phyloP scores from a whole-genome alignment of 1,140 invertebrate species.

The Grapholita molesta region DNA sequence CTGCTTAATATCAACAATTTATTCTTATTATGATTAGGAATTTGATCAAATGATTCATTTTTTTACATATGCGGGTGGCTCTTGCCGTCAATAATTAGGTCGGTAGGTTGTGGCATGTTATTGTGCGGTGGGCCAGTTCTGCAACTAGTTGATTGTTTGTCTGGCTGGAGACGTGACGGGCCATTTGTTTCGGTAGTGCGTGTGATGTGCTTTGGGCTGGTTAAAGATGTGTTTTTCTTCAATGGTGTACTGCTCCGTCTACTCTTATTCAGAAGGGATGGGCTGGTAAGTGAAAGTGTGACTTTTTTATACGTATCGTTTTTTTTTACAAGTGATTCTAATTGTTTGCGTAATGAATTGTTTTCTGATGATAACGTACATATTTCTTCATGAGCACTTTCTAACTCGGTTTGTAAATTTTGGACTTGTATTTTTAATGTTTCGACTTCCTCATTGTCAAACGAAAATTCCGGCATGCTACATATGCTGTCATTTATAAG shows the following conservation, averaged over 20 bases:
- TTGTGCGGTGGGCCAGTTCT: no score
- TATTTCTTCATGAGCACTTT: no score
- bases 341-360: not conserved
- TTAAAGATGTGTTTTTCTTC: not conserved
- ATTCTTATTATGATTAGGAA: not conserved
- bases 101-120: not conserved
- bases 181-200: not conserved
- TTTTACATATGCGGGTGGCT: not conserved
- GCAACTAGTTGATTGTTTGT: not conserved
- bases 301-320: not conserved
- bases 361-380: not conserved
- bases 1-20: not conserved
- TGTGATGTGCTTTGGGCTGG: not conserved
- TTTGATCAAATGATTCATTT: not conserved
- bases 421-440: not conserved
- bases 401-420: not conserved
- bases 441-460: not conserved
- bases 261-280: not conserved
- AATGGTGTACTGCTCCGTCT: not conserved
- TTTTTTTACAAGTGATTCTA: not conserved
- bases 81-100: not conserved
- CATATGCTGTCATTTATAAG: not conserved
- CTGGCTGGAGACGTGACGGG: not conserved
- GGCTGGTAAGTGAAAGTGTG: not conserved
- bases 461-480: not conserved